These are phyloP conservation scores for Dryomyza anilis DNA, from an alignment of 2,888 invertebrate genomes.

Conservation along the genomic window DNA sequence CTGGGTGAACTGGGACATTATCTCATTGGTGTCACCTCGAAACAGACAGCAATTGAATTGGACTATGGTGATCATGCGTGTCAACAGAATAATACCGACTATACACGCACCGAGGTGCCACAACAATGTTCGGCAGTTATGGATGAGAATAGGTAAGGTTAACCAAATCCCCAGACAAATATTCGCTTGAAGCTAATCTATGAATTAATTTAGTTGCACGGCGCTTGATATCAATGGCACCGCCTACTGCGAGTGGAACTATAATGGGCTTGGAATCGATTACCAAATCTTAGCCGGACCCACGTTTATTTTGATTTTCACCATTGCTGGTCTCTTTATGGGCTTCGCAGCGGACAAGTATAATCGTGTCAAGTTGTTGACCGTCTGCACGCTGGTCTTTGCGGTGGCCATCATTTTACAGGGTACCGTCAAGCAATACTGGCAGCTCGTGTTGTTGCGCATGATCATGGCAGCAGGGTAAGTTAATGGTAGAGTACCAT, in stretches of 20 bases:
- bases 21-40: constrained; percentile 86
- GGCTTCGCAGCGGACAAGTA: constrained; percentile 82
- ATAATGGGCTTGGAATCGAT: constrained; percentile 88
- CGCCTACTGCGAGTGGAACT: constrained; percentile 87
- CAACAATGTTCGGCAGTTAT: constrained; percentile 66
- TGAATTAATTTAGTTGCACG: constrained; percentile 65
- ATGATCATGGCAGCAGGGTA: constrained; percentile 87
- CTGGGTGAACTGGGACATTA: constrained; percentile 88
- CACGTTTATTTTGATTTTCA: constrained; percentile 89
- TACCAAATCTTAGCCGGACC: constrained; percentile 93
- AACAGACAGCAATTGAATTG: constrained; percentile 82
- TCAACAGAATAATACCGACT: constrained; percentile 73
- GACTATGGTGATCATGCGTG: constrained; percentile 87
- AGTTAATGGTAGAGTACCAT: constrained; percentile 35
- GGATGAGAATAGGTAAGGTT: constrained; percentile 63
- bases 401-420: constrained; percentile 84
- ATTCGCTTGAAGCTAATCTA: too few relatives aligned
- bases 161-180: neutral
- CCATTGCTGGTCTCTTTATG: constrained; percentile 82
- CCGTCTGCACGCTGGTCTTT: constrained; percentile 79
- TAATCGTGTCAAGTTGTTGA: constrained; percentile 76
- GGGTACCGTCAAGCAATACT: constrained; percentile 83
- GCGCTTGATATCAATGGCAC: constrained; percentile 73
- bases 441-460: constrained; percentile 85
- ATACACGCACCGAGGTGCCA: constrained; percentile 63